Evolutionary conservation across 2,888 invertebrate genomes (phyloP), one percentile per base, ranked within the genome.

Genomic region (Ormyrus pomaceus): DNA sequence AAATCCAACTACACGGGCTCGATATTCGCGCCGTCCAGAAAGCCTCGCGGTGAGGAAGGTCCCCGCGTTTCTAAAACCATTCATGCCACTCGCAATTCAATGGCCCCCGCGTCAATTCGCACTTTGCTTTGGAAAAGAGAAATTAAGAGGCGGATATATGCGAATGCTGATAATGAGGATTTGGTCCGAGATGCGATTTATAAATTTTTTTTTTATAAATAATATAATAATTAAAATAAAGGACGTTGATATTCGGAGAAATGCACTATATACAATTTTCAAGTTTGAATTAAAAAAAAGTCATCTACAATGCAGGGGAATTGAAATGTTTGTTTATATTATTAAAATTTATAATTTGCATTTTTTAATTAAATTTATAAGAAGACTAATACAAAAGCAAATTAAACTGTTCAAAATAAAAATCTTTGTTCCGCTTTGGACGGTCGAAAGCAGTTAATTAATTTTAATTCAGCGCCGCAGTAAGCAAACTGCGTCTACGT

Each of bases 1-100:
- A 89, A 89, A 88, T 88, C 87, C 85, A 87, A 87, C 87, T 87
- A 83, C 84, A 80, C 64, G 45, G 45, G 79, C 83, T 70, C 74
- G 70, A 77, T 81, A 81, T 74, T 71, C 84, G 78, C 34, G 78
- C 34, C 4, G 34, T 34, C 34, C 34, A 34, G 34, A 34, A 34
- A 34, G 34, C 34, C 34, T 34, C 34, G 34, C 34, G 34, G 68
- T 82, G 45, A 3, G 34, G 34, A 19, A 11, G 53, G 46, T 58
- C 34, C 51, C 51, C 9, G 11, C 85, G 83, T 85, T 85, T 84
- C 85, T 79, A 82, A 86, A 84, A 85, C 86, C 87, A 87, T 87
- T 86, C 87, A 85, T 84, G 85, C 82, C 84, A 83, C 78, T 82
- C 84, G 84, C 86, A 86, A 86, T 86, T 86, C 84, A 82, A 34